Evolutionary conservation across 2,797 vertebrate species (phyloP).

Genomic region (Psittacula echo): DNA sequence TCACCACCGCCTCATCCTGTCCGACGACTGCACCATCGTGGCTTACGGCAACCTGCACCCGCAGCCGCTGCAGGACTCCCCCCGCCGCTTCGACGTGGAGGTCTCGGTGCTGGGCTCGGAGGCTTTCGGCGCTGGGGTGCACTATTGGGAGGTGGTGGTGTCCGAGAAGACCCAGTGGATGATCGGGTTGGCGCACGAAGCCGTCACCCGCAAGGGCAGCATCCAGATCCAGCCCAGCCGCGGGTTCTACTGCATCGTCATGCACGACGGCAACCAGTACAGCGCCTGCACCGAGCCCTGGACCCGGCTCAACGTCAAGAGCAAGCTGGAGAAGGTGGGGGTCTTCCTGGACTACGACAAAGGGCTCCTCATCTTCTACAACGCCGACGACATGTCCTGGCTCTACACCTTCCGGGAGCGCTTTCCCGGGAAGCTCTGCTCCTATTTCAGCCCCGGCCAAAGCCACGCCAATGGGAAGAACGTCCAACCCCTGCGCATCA

Average conservation of each 20-base stretch:
- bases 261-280: constrained; percentile 99
- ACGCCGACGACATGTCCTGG: constrained; percentile 98
- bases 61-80: constrained; percentile 95
- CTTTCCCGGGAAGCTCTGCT: constrained; percentile 91
- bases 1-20: constrained; percentile 96
- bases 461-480: constrained; percentile 98
- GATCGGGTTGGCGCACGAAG: constrained; percentile 94
- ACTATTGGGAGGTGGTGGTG: constrained; percentile 99
- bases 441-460: constrained; percentile 96
- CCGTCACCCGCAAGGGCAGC: constrained; percentile 93
- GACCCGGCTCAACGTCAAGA: constrained; percentile 96
- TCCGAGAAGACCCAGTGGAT: constrained; percentile 99
- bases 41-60: constrained; percentile 96
- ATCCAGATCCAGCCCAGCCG: constrained; percentile 97
- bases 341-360: constrained; percentile 96
- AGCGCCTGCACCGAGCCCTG: constrained; percentile 98
- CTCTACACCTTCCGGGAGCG: constrained; percentile 97
- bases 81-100: constrained; percentile 95
- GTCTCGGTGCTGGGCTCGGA: constrained; percentile 93
- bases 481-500: constrained; percentile 94
- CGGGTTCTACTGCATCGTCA: constrained; percentile 97
- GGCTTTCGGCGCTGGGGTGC: constrained; percentile 88
- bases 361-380: constrained; percentile 98
- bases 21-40: constrained; percentile 97
- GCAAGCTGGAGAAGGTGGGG: constrained; percentile 96